Conservation (phyloP, 2,113 vertebrate species). For the Zingel zingel region DNA sequence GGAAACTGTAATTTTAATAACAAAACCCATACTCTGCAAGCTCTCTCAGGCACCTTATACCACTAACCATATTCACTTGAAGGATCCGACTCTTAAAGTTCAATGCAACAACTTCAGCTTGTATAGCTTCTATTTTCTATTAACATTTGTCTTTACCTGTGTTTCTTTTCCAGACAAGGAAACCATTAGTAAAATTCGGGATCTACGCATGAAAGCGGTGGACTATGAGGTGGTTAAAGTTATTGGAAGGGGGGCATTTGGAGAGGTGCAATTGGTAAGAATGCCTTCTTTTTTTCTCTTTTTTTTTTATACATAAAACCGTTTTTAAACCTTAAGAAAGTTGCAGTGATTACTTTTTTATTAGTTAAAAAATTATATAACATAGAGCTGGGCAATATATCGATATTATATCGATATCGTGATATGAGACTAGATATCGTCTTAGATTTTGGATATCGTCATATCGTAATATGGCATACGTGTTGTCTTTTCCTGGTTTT, state of each 20-base stretch:
- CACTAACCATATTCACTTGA: background rate
- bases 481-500: no score
- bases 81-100: background rate
- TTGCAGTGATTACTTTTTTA: background rate
- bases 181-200: slow-evolving; percentile 96
- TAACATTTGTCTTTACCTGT: slow-evolving; percentile 35
- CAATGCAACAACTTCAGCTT: background rate
- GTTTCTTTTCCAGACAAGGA: slow-evolving; percentile 90
- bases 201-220: slow-evolving; percentile 98
- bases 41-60: background rate
- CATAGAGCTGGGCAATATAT: no score
- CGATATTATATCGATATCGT: no score
- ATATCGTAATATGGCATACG: no score
- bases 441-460: no score
- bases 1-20: background rate
- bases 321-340: background rate
- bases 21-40: background rate
- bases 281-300: background rate
- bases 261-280: slow-evolving; percentile 97
- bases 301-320: background rate
- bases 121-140: background rate
- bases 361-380: background rate
- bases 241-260: slow-evolving; percentile 98
- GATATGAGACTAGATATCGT: no score
- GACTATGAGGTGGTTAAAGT: slow-evolving; percentile 99